Base-by-base conservation (phyloP, 53 echinoderm and acorn worm genomes). In the Luidia sarsii region DNA sequence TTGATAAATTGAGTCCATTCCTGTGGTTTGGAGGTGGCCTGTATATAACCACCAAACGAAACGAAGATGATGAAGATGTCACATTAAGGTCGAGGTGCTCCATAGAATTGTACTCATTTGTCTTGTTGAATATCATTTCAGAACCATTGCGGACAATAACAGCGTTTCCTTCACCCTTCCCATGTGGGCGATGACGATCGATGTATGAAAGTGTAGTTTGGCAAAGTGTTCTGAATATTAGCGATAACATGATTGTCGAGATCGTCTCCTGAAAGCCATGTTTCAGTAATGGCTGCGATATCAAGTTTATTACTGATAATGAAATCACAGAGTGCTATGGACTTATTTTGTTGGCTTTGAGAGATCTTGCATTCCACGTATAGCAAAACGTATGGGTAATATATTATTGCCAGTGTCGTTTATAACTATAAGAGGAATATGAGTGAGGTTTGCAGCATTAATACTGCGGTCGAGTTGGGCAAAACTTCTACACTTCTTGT, bases 361-460 rank as follows among this genome's bases (percentile, higher is more conserved):
- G 30, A 41, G 87, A 87, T 50, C 87, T 86, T 18, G 86, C 79
- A 27, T 86, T 86, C 86, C 79, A 79, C 7, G 56, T 57, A n/a
- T n/a, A 54, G 67, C 79, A 35, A 86, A 79, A 19, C 79, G 86
- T n/a, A 54, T 41, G 28, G 41, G 41, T 41, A 41, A 41, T 41
- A 41, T 7, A 41, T n/a, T n/a, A n/a, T 41, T 41, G 41, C 41
- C 41, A 6, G 41, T 7, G 41, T 41, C 11, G 41, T 41, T 41
- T 41, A 11, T 41, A 41, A 41, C 11, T 41, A 11, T 41, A 41
- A 41, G 41, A 41, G 41, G 41, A 41, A 41, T 41, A 41, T 41
- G 41, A 11, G 41, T 41, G 41, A 41, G 41, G 41, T 41, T 41
- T 41, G 41, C 41, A 41, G 41, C 11, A 41, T 41, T 41, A 41